Evolutionary conservation across 1,140 invertebrate species (phyloP).

Genomic region (Conus ventricosus): DNA sequence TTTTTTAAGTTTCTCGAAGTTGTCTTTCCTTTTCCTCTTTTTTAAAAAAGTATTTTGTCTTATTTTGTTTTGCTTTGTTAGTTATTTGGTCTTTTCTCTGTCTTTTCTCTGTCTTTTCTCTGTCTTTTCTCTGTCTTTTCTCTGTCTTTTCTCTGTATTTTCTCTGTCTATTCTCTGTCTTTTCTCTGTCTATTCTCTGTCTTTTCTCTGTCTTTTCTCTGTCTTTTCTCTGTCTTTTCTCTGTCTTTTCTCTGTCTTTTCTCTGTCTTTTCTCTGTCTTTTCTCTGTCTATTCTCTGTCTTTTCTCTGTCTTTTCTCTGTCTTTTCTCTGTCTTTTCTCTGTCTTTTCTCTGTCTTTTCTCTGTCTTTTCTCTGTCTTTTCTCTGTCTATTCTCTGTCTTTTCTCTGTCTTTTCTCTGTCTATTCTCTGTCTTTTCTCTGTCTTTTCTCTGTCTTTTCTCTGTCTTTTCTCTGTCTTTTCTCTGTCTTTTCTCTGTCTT

Average conservation of each 20-base stretch:
- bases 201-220: neutral
- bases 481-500: neutral
- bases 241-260: neutral
- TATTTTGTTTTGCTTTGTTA: too few species aligned
- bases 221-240: neutral
- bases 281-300: neutral
- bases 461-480: neutral
- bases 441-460: neutral
- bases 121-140: neutral
- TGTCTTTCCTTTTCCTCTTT: too few species aligned
- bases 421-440: neutral
- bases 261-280: neutral
- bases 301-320: neutral
- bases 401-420: neutral
- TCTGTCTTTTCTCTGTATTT: too few species aligned
- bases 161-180: neutral
- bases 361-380: neutral
- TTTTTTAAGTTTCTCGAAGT: too few species aligned
- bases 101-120: neutral
- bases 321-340: neutral
- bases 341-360: neutral
- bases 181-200: neutral
- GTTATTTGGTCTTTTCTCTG: too few species aligned
- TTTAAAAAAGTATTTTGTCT: too few species aligned
- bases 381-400: neutral